Base-by-base conservation (phyloP, 2,797 vertebrate genomes). In the Gymnoscopelus microlampas region DNA sequence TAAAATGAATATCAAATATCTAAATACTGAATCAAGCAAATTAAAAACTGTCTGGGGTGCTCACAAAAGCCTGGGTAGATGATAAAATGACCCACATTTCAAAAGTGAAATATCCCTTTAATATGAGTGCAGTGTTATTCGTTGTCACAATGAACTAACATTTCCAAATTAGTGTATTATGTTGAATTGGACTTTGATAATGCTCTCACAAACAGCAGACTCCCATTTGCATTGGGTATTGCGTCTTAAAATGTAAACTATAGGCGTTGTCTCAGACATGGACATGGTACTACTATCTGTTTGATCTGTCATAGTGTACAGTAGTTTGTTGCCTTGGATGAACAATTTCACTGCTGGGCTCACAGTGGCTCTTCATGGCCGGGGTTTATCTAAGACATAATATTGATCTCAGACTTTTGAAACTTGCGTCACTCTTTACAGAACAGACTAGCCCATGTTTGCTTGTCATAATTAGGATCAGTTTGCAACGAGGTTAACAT, bases 181-280 rank as follows among this genome's bases (percentile, higher is more conserved):
- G 68, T 59, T 49, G 48, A 4, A 76, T 68, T 77, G 64, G 80
- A 77, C 73, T 72, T 12, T 50, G 60, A 23, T 76, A 85, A 86
- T 53, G 19, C 81, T 89, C 1, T 78, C 88, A 68, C 89, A 90
- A 90, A 91, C 64, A 73, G 70, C 44, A 65, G 48, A 81, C 83
- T 86, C 79, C 73, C 80, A 71, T 49, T 55, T 71, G 67, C 75
- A 58, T 32, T 14, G 35, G 13, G 63, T 67, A 65, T 61, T 61
- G 62, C 66, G 66, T 63, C 63, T 54, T 63, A 63, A 68, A 88
- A 62, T 85, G 81, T 86, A 81, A 92, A 87, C 84, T 79, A 4
- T 79, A 86, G 91, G 92, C 79, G 92, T 94, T 70, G 86, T 60
- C 89, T 23, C 14, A 54, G 65, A 47, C 68, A 60, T 53, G 58